Conservation (phyloP, 2,888 invertebrate genomes). For the Agonopterix heracliana region DNA sequence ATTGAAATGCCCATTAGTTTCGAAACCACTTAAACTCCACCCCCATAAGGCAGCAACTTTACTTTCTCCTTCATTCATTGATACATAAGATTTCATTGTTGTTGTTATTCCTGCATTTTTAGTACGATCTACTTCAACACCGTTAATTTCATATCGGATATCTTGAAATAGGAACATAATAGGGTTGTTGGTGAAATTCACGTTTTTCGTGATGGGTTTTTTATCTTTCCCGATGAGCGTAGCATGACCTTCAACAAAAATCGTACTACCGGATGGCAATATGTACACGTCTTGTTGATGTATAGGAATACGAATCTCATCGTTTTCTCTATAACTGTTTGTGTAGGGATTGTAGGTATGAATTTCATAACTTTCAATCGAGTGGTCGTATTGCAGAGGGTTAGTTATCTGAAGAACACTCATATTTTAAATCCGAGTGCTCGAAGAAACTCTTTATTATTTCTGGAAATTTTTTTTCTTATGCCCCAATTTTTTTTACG, state of each 20-base stretch:
- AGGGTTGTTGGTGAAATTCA: constrained; percentile 21
- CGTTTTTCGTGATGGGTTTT: background rate
- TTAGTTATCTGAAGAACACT: constrained; percentile 8
- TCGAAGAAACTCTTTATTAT: constrained; percentile 12
- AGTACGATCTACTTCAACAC: constrained; percentile 29
- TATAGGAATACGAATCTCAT: constrained; percentile 29
- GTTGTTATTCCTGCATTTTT: constrained; percentile 35
- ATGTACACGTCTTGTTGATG: constrained; percentile 28
- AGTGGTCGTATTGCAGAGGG: background rate
- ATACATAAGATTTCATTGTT: constrained; percentile 33
- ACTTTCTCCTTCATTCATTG: constrained; percentile 8
- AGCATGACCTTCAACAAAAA: constrained; percentile 21
- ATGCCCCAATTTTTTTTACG: background rate
- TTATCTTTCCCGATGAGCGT: background rate
- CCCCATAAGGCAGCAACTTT: background rate
- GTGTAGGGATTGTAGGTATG: constrained; percentile 17
- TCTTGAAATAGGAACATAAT: constrained; percentile 31
- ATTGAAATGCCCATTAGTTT: background rate
- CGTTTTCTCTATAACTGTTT: constrained; percentile 18
- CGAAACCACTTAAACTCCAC: too few species aligned
- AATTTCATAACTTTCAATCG: background rate
- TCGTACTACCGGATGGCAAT: constrained; percentile 25
- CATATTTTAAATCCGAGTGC: constrained; percentile 20
- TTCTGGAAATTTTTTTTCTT: constrained; percentile 7
- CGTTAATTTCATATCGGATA: constrained; percentile 37